A percentile compares a stretch with the other conserved stretches of the same genome.
Evolutionary conservation across 2,888 invertebrate genomes (phyloP).

Genomic region (Pammene aurita): DNA sequence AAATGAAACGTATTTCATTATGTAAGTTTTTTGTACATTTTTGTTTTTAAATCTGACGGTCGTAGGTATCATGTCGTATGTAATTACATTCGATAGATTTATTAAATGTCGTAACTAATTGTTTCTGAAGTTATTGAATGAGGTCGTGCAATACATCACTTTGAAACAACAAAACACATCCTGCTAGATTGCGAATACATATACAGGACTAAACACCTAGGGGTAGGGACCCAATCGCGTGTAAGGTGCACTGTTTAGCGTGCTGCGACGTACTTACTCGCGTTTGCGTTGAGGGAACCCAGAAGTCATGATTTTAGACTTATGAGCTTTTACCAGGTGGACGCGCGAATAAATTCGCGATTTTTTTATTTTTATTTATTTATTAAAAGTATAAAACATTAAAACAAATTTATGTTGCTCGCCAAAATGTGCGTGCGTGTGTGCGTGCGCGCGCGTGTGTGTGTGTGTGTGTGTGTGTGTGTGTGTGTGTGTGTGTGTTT

Average conservation of each 20-base stretch:
- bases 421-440: too few species aligned
- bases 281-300: conserved; percentile 8
- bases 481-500: too few species aligned
- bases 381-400: neutral
- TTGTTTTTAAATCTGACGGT: neutral
- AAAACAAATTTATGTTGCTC: too few species aligned
- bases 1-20: neutral
- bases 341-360: neutral
- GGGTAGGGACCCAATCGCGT: too few species aligned
- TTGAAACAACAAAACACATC: too few species aligned
- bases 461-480: too few species aligned
- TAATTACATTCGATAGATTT: conserved; percentile 4
- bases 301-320: conserved; percentile 9
- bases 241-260: conserved; percentile 10
- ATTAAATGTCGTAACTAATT: too few species aligned
- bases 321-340: conserved; percentile 10
- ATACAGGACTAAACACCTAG: too few species aligned
- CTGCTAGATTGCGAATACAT: too few species aligned
- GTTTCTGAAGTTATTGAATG: neutral
- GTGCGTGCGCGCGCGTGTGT: too few species aligned
- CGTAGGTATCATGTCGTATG: neutral
- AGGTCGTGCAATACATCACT: too few species aligned
- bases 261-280: conserved; percentile 4
- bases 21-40: neutral
- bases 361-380: neutral